Percentiles rank a stretch among this genome's conserved stretches.
Conservation (phyloP, 23 tunicate genomes). For the Ascidia mentula region DNA sequence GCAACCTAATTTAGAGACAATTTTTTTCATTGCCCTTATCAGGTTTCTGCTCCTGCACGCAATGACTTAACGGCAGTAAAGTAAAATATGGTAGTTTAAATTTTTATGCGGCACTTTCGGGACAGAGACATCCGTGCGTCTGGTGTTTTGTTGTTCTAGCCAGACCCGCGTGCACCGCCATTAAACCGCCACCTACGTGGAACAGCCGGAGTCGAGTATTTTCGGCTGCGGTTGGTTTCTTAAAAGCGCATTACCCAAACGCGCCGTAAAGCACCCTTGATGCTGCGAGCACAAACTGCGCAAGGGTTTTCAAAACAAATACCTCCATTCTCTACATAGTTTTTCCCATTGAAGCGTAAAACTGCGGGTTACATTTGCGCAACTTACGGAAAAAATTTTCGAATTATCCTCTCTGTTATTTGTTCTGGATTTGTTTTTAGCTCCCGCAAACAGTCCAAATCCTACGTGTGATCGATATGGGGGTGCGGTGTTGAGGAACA, state of each 20-base stretch:
- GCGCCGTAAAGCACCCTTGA: not conserved
- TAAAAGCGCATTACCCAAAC: conserved; percentile 7
- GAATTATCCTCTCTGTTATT: not conserved
- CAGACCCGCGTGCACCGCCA: not conserved
- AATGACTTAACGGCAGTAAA: too few species aligned
- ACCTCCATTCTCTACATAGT: not conserved
- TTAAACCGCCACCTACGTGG: conserved; percentile 12
- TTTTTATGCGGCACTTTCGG: not conserved
- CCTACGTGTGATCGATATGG: not conserved
- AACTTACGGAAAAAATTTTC: not conserved
- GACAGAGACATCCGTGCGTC: not conserved
- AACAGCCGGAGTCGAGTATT: not conserved
- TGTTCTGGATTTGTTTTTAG: not conserved
- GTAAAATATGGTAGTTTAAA: too few species aligned
- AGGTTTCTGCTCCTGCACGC: too few species aligned
- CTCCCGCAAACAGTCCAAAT: not conserved
- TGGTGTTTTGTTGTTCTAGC: conserved; percentile 7
- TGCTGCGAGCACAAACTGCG: not conserved
- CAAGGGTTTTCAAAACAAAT: not conserved
- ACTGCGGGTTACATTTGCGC: not conserved
- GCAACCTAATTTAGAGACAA: too few species aligned
- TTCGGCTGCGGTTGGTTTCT: not conserved
- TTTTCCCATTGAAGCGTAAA: not conserved
- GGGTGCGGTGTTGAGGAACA: not conserved
- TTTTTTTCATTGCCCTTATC: too few species aligned